Conservation (phyloP, 1,140 invertebrate genomes). For the Leptinotarsa lineolata region DNA sequence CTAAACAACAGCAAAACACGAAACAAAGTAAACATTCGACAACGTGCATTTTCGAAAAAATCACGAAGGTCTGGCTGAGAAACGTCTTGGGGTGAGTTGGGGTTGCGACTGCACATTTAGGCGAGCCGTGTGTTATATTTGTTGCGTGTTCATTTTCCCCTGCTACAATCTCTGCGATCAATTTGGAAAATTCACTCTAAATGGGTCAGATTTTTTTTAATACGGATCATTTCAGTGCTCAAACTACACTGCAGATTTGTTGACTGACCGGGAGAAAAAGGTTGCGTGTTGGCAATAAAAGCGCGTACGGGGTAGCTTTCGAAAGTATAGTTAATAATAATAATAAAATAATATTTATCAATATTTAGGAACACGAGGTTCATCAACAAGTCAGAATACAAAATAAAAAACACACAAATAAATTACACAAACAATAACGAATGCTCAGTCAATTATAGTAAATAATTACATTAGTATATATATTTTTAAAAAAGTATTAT, state of each 20-base stretch:
- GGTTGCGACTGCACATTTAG: slow-evolving; percentile 35
- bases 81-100: slow-evolving; percentile 33
- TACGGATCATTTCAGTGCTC: neutral
- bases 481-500: no score
- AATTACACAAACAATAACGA: no score
- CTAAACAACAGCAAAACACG: slow-evolving; percentile 46
- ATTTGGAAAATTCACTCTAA: slow-evolving; percentile 36
- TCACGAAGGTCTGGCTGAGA: neutral
- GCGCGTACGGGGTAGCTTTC: no score
- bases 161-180: slow-evolving; percentile 30
- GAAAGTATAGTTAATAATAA: no score
- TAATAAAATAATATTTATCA: no score
- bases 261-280: neutral
- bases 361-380: no score
- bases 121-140: slow-evolving; percentile 33
- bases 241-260: slow-evolving; percentile 1
- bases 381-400: no score
- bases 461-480: no score
- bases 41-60: slow-evolving; percentile 12
- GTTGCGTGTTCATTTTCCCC: slow-evolving; percentile 39
- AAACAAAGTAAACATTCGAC: slow-evolving; percentile 36
- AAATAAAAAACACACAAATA: no score
- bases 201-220: slow-evolving; percentile 36
- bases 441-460: no score
- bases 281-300: no score